Base-by-base conservation (phyloP, 2,797 vertebrate species). In the Otus scops region DNA sequence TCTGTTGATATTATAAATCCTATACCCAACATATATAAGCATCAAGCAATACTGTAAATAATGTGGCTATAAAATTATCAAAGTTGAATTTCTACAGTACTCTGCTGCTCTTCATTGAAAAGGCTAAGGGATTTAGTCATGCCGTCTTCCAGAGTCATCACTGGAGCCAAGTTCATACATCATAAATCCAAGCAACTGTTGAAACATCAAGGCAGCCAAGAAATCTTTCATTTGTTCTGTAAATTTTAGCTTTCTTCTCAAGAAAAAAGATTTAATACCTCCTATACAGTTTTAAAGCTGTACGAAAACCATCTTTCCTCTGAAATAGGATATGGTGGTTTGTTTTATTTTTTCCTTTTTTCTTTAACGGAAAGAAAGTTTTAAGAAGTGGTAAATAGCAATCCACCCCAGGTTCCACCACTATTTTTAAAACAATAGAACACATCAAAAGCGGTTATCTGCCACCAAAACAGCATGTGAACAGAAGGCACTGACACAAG, bases 141-240 rank as follows among this genome's bases (percentile, higher is more conserved):
- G 13, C 26, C 73, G 11, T 64, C 77, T 92, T 76, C 82, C 89
- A 93, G 27, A 79, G 65, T 20, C 78, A 96, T 91, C 92, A 32
- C 53, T 51, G 27, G 19, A 90, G 36, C 12, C 0, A 13, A 93
- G 63, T 76, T 95, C 77, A 71, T 73, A 68, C 36, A 24, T 41
- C 59, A 65, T 74, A 92, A 96, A 91, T 82, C 45, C 80, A 92
- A 84, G 77, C 47, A 95, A 92, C 77, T 73, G 77, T 24, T 96
- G 89, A 95, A 92, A 78, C 17, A 4, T 39, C 54, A 73, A 93
- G 43, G 77, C 88, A 84, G 91, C 88, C 88, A 94, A 95, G 75
- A 81, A 93, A 91, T 79, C 27, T 76, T 95, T 86, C 77, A 92
- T 95, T 96, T 86, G 61, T 59, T 90, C 89, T 79, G 28, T 76